Base-by-base conservation (phyloP, 2,797 vertebrate genomes). In the Smutsia gigantea region DNA sequence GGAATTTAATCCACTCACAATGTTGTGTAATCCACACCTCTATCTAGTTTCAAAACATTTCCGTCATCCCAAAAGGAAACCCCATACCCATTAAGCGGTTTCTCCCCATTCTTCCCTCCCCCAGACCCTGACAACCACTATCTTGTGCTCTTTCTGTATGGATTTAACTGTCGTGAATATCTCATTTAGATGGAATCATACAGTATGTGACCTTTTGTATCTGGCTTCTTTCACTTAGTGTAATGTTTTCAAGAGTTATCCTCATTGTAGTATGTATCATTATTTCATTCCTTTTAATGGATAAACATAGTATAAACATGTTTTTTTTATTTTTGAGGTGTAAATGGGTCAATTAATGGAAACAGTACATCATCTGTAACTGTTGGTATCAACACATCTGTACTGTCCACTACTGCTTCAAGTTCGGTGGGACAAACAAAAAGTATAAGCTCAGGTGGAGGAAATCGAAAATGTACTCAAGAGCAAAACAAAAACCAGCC, bases 311-410 rank as follows among this genome's bases (percentile, higher is more conserved):
- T 69, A 53, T 92, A 88, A 95, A 84, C 19, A 84, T 87, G 9
- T 93, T 94, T 90, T 96, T 93, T 98, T 75, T 97, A 42, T 17
- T 79, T 89, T 91, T 27, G 93, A 99, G 99, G 99, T 86, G 91
- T 99, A 79, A 99, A 99, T 97, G 99, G 99, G 95, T 98, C 99
- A 49, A 87, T 99, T 97, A 99, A 99, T 97, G 99, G 99, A 87
- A 99, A 96, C 97, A 99, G 98, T 90, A 98, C 98, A 72, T 98
- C 98, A 96, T 98, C 99, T 84, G 98, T 99, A 31, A 98, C 99
- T 83, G 10, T 46, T 46, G 99, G 99, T 97, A 98, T 99, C 97
- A 99, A 98, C 95, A 98, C 99, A 4, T 97, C 98, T 15, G 98
- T 98, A 93, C 98, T 98, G 61, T 97, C 98, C 82, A 98, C 98